phyloP scores from a whole-genome alignment of 2,113 vertebrate genomes.

The Pristiophorus japonicus region DNA sequence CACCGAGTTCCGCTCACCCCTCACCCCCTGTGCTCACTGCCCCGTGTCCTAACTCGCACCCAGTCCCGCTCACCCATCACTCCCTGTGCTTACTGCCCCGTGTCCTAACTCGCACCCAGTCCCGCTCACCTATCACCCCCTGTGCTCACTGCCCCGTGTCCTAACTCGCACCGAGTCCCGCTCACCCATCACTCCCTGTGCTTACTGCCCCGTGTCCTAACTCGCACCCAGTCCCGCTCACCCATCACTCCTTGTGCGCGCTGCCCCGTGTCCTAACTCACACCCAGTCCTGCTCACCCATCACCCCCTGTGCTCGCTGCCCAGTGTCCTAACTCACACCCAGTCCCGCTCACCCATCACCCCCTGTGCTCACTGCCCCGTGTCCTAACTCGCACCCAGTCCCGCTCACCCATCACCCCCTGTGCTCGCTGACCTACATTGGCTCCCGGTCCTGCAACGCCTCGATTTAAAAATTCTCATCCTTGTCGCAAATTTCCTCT shows the following conservation, averaged over 20 bases:
- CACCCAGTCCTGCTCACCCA: not conserved
- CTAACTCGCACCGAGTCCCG: not conserved
- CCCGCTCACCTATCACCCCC: not conserved
- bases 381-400: not conserved
- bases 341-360: not conserved
- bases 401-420: not conserved
- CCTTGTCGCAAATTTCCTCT: not conserved
- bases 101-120: not conserved
- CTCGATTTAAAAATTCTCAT: not conserved
- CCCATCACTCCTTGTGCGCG: not conserved
- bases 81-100: not conserved
- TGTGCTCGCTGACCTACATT: not conserved
- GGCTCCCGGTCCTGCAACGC: not conserved
- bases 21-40: not conserved
- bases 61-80: not conserved
- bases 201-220: not conserved
- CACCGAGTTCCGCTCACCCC: not conserved
- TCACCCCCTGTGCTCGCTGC: not conserved
- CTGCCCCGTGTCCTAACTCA: not conserved
- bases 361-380: not conserved
- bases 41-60: not conserved
- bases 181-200: not conserved
- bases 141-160: not conserved
- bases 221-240: not conserved
- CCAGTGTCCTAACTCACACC: not conserved